Base-by-base conservation (phyloP, 2,113 vertebrate genomes). In the Percopsis transmontana region DNA sequence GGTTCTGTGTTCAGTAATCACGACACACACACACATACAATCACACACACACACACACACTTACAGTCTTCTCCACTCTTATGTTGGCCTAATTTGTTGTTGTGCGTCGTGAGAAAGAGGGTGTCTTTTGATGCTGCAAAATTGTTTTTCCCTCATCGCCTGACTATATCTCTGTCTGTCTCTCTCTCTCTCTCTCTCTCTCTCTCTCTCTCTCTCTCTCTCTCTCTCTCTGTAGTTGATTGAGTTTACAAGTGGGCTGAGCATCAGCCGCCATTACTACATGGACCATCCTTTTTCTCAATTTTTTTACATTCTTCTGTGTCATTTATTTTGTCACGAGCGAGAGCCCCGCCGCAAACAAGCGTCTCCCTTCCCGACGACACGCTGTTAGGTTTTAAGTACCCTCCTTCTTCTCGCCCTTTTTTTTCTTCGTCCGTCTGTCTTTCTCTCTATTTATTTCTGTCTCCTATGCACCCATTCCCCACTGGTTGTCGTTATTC, bases 241-340 rank as follows among this genome's bases (percentile, higher is more conserved):
- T 88, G 81, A 84, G 78, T 84, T 81, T 77, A 84, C 84, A 87
- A 88, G 85, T 85, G 70, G 77, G 48, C 54, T 38, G 67, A 81
- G 74, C 66, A 53, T 48, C 68, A 2, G 0, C 56, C 67, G 67
- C 68, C 79, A n/a, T n/a, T 74, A 69, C 48, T 67, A 65, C 70
- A 57, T 44, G 21, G 48, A 10, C 56, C 44, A 40, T 20, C 14
- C 21, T 54, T 27, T 10, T 54, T 45, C 20, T 45, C 16, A 16
- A 40, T 61, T 18, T 51, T 24, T 48, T 33, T n/a, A n/a, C n/a
- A n/a, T n/a, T 42, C 9, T 19, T 18, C 14, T 18, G 48, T 67
- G 33, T 58, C 45, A 33, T 60, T 45, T 42, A 54, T 53, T 69
- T 81, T 74, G 71, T 76, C 69, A 72, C 80, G 74, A 74, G 48